Conservation (phyloP, 2,113 vertebrate species). For the Gobiocypris rarus region DNA sequence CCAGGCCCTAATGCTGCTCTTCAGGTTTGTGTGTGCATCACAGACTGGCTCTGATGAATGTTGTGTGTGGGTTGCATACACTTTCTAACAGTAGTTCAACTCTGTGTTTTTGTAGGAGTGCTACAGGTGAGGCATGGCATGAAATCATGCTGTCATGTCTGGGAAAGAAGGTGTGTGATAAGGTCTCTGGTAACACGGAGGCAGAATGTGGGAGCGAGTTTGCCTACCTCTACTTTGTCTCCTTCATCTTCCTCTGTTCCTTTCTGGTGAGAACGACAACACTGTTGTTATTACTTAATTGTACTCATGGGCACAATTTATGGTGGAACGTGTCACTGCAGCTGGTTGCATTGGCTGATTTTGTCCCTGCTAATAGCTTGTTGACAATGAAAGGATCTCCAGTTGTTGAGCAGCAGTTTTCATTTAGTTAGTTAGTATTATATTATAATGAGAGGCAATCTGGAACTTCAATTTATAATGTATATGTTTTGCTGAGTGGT, state of each 20-base stretch:
- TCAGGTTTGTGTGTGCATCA: constrained; percentile 81
- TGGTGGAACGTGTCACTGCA: not conserved
- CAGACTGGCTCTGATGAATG: not conserved
- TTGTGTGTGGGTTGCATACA: constrained; percentile 22
- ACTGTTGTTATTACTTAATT: not conserved
- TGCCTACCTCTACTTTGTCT: constrained; percentile 97
- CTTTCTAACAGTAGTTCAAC: not conserved
- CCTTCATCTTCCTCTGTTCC: constrained; percentile 99
- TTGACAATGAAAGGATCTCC: not conserved
- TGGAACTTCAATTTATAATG: not conserved
- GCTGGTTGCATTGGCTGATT: not conserved
- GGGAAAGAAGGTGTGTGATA: constrained; percentile 85
- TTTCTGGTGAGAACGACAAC: constrained; percentile 86
- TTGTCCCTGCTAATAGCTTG: not conserved
- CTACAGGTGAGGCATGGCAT: constrained; percentile 97
- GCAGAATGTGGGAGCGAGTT: constrained; percentile 93
- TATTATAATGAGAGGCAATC: not conserved
- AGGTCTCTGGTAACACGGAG: constrained; percentile 77
- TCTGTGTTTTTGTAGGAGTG: constrained; percentile 81
- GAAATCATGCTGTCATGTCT: constrained; percentile 97
- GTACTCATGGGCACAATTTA: not conserved
- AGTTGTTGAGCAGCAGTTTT: not conserved
- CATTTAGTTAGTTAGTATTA: not conserved
- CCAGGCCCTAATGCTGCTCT: constrained; percentile 94
- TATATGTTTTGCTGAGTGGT: not conserved